These are phyloP conservation scores for Steinernema hermaphroditum DNA, from an alignment of 2,888 invertebrate species.

Conservation along the genomic window DNA sequence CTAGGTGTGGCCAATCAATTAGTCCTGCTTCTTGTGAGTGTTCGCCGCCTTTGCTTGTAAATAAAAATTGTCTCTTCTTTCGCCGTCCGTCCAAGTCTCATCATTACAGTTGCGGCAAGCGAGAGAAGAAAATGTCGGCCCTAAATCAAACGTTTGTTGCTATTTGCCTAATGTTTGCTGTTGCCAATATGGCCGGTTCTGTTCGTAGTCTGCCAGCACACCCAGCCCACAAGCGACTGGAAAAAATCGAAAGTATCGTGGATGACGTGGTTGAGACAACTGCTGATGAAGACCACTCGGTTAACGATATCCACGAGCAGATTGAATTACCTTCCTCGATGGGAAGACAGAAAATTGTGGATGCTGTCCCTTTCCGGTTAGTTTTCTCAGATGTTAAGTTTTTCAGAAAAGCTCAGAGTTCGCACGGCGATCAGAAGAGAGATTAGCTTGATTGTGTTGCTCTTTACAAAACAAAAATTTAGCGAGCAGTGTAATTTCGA, in stretches of 20 bases:
- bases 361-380: background rate
- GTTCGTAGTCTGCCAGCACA: background rate
- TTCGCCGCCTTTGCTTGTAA: background rate
- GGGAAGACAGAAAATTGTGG: conserved; percentile 12
- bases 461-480: no score
- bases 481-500: no score
- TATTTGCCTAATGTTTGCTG: background rate
- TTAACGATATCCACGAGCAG: background rate
- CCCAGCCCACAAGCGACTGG: background rate
- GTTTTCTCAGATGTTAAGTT: no score
- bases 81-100: background rate
- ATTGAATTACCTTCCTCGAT: background rate
- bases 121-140: background rate
- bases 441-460: no score
- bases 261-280: background rate
- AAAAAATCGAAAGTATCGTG: background rate
- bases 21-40: background rate
- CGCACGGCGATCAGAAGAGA: no score
- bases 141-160: background rate
- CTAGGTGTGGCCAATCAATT: no score
- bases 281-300: background rate
- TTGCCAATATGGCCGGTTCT: background rate
- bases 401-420: no score
- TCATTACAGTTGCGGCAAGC: background rate
- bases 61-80: conserved; percentile 16